Percentiles rank a stretch among this genome's conserved stretches.
These are phyloP conservation scores for Lophura nycthemera DNA, from an alignment of 2,113 vertebrate genomes.

Conservation along the genomic window DNA sequence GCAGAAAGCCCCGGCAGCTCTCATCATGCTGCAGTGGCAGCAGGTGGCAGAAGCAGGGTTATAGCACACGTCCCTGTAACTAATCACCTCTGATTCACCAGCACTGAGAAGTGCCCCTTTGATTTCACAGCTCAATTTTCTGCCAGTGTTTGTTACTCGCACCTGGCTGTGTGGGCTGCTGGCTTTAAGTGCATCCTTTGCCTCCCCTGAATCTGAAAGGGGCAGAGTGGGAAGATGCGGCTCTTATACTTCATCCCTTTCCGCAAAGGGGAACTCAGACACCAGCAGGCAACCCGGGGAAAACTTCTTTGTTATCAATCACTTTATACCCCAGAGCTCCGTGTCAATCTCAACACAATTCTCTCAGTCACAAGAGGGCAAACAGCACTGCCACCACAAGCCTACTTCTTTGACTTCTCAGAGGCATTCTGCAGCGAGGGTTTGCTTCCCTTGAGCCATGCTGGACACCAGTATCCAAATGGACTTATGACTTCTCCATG, in stretches of 20 bases:
- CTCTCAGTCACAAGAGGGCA: neutral
- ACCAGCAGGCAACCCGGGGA: neutral
- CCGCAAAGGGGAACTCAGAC: neutral
- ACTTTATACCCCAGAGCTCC: neutral
- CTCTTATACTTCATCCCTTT: neutral
- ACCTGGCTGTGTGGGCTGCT: neutral
- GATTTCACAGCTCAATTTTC: neutral
- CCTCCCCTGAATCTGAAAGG: neutral
- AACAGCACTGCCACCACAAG: neutral
- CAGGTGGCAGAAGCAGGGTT: accelerated
- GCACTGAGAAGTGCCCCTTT: neutral
- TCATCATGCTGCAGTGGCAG: neutral
- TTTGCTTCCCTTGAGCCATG: neutral
- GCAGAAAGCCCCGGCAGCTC: neutral
- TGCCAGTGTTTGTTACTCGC: neutral
- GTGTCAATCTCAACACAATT: neutral
- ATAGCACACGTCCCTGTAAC: neutral
- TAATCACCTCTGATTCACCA: neutral
- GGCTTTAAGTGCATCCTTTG: neutral
- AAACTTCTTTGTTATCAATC: neutral
- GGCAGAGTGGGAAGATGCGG: neutral
- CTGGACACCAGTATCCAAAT: neutral
- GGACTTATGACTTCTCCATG: neutral
- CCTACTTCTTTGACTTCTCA: neutral
- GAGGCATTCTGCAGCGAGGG: neutral